These are phyloP conservation scores for Sebastes steindachneri DNA, from an alignment of 2,797 vertebrate genomes.

Conservation along the genomic window DNA sequence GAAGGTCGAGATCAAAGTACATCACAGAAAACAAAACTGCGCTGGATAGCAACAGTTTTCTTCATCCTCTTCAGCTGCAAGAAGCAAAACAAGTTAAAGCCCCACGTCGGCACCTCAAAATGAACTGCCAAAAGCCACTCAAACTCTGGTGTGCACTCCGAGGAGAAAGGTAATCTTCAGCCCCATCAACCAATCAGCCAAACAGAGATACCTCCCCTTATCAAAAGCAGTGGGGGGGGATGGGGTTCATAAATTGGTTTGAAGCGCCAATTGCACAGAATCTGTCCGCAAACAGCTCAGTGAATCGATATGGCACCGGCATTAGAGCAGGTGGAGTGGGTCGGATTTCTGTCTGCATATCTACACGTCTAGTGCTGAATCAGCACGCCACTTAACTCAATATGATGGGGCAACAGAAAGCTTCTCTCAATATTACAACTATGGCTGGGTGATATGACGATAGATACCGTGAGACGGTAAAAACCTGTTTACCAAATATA, in stretches of 20 bases:
- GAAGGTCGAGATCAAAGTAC: constrained; percentile 33
- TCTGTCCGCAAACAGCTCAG: constrained; percentile 54
- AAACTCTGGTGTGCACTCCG: neutral
- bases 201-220: constrained; percentile 41
- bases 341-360: constrained; percentile 53
- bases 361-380: constrained; percentile 37
- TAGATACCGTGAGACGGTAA: neutral
- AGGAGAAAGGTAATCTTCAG: constrained; percentile 41
- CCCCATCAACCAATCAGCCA: constrained; percentile 42
- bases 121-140: constrained; percentile 13
- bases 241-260: constrained; percentile 41
- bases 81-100: constrained; percentile 32
- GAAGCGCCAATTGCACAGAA: constrained; percentile 47
- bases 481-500: neutral
- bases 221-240: constrained; percentile 10
- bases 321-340: constrained; percentile 42
- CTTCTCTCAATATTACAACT: neutral
- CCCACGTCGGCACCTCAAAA: constrained; percentile 28
- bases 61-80: constrained; percentile 4
- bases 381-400: neutral
- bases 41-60: constrained; percentile 9
- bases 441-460: neutral
- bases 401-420: neutral
- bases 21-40: constrained; percentile 16
- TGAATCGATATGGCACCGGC: constrained; percentile 50